Evolutionary conservation across 2,113 vertebrate species (phyloP).

Genomic region (Melanerpes formicivorus): DNA sequence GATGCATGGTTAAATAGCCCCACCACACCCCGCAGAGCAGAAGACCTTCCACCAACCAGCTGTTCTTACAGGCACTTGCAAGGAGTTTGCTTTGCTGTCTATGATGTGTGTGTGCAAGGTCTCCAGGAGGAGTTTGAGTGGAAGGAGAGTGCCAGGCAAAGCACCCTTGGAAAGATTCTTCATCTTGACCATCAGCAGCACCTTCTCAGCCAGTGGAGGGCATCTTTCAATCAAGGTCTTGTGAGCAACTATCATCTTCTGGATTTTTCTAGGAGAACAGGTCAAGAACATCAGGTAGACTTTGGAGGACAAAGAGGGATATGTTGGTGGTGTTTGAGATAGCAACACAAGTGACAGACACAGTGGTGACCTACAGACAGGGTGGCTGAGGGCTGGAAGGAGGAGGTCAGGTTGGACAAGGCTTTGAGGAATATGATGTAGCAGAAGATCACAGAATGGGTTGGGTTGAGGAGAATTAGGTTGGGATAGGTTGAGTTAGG

Average conservation of each 20-base stretch:
- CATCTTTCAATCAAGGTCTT: neutral
- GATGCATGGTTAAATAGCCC: neutral
- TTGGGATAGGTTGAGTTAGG: too few relatives aligned
- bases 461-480: too few relatives aligned
- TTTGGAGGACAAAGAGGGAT: neutral
- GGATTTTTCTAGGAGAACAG: neutral
- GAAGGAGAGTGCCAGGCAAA: neutral
- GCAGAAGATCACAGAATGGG: too few relatives aligned
- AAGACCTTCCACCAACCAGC: neutral
- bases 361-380: neutral
- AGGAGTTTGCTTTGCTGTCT: fast-evolving
- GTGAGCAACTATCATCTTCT: neutral
- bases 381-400: neutral
- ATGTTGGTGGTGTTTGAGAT: too few relatives aligned
- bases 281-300: neutral
- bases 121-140: neutral
- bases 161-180: neutral
- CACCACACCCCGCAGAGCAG: neutral
- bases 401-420: neutral
- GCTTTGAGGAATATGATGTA: too few relatives aligned
- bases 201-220: neutral
- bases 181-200: neutral
- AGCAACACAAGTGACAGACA: neutral
- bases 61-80: neutral
- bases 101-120: fast-evolving